Base-by-base conservation (phyloP, 2,888 invertebrate genomes). In the Chamaedrilus cognettii region DNA sequence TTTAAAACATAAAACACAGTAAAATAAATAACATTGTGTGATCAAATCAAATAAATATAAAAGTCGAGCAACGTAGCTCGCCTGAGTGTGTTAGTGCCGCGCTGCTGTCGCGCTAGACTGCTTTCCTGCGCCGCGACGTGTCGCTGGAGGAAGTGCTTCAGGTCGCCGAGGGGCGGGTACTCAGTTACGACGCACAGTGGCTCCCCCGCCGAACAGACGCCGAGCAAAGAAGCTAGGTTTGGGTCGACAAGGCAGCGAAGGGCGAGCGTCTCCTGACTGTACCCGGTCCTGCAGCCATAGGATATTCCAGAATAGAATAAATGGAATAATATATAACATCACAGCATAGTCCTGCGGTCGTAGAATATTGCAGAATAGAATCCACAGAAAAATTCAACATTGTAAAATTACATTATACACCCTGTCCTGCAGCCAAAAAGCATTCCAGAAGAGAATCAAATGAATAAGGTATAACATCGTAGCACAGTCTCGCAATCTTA, bases 171-270 rank as follows among this genome's bases (percentile, higher is more conserved):
- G 81, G 92, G 91, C 80, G 92, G 91, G 83, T 93, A 93, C 83
- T 94, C 94, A 77, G 93, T 89, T n/a, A 94, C 89, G 76, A 93
- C 91, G 83, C 92, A 91, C 78, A 92, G 89, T 4, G 94, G 93
- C 79, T 93, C 93, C 59, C 92, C 90, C 50, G 49, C 89, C 87
- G 58, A 90, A 89, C 81, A 92, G 75, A 92, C 87, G 28, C 93
- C 93, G 63, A 94, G 87, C 72, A 93, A 92, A 70, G 91, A 87
- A 55, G 92, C 91, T 71, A 94, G 71, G 85, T 94, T 93, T 49
- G 90, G 88, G 84, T 94, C 92, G 69, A 91, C 90, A 60, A 94
- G 84, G n/a, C 92, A 90, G 1, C 92, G 90, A 78, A 94, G 86
- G 71, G 93, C 90, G 79, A 90, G 88, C n/a, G 94, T 91, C 83